Conservation (phyloP, 2,888 invertebrate species). For the Schizotus pectinicornis region DNA sequence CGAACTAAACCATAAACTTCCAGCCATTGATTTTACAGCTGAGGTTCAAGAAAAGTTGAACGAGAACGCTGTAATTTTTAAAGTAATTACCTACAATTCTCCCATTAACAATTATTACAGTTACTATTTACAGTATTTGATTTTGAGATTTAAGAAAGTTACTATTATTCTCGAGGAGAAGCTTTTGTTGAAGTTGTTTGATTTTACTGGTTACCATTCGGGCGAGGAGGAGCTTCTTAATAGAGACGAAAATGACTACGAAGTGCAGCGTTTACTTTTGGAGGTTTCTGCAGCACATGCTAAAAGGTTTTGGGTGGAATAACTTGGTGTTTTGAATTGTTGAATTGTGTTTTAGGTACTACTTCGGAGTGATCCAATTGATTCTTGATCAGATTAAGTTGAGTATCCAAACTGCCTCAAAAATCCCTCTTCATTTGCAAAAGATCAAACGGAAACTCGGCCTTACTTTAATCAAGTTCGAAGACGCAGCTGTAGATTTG, state of each 20-base stretch:
- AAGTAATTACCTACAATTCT: conserved; percentile 57
- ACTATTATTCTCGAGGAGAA: conserved; percentile 89
- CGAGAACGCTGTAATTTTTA: conserved; percentile 82
- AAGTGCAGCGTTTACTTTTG: conserved; percentile 78
- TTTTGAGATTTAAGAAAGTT: conserved; percentile 81
- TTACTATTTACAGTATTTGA: conserved; percentile 67
- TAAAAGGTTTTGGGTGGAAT: conserved; percentile 60
- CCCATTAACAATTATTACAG: background rate
- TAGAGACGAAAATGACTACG: conserved; percentile 78
- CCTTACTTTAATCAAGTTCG: conserved; percentile 91
- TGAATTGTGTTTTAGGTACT: conserved; percentile 53
- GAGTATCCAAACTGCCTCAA: conserved; percentile 83
- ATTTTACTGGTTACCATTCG: conserved; percentile 62
- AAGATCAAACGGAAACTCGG: conserved; percentile 85
- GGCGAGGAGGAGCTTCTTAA: conserved; percentile 63
- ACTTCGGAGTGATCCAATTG: conserved; percentile 56
- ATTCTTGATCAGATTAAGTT: conserved; percentile 73
- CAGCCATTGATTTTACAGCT: conserved; percentile 80
- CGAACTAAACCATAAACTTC: conserved; percentile 62
- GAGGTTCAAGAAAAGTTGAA: conserved; percentile 73
- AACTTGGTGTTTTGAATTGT: too few species aligned
- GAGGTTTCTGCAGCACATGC: conserved; percentile 82
- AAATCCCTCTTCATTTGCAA: conserved; percentile 77
- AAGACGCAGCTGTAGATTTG: conserved; percentile 93
- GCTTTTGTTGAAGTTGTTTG: conserved; percentile 74